Base-by-base conservation (phyloP, 2,797 vertebrate species). In the Eidolon dupreanum region DNA sequence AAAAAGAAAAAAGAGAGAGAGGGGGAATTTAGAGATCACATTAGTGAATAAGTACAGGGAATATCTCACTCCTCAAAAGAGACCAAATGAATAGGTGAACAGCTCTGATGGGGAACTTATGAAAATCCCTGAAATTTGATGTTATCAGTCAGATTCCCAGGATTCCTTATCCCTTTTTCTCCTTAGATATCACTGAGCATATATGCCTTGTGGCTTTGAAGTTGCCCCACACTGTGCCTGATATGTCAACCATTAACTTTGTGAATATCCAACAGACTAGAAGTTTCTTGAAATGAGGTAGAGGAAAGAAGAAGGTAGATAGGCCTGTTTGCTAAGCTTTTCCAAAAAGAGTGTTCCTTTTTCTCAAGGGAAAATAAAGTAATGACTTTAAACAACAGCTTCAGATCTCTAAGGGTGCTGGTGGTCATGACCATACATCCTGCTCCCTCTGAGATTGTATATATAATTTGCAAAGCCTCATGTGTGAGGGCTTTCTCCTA, bases 401-500 rank as follows among this genome's bases (percentile, higher is more conserved):
- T 87, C 3, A 0, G 28, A 11, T 57, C 10, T 6, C 12, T 46
- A 36, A n/a, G 11, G n/a, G 6, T 13, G 2, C 61, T 12, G 17
- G 31, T 12, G 26, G 22, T 22, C 20, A 13, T 31, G 28, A 13
- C 9, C 31, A 2, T 2, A 5, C 22, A 0, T 26, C 5, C 46
- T 63, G 20, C 31, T 20, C 36, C 31, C 61, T n/a, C 31, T 68
- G 68, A n/a, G 19, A n/a, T 38, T 13, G 17, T 38, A 5, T 33
- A 19, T 1, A 8, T 59, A 78, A 55, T 41, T 55, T 59, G 65
- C 38, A 65, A 74, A 59, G 66, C 49, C 8, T 10, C 77, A 55
- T 41, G 26, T 33, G 11, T 49, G 9, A 88, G 33, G 24, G 20
- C 51, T 92, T 87, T 90, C 38, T 93, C 46, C 81, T 13, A 20